phyloP scores from a whole-genome alignment of 2,113 vertebrate species.

The Centropus bengalensis region DNA sequence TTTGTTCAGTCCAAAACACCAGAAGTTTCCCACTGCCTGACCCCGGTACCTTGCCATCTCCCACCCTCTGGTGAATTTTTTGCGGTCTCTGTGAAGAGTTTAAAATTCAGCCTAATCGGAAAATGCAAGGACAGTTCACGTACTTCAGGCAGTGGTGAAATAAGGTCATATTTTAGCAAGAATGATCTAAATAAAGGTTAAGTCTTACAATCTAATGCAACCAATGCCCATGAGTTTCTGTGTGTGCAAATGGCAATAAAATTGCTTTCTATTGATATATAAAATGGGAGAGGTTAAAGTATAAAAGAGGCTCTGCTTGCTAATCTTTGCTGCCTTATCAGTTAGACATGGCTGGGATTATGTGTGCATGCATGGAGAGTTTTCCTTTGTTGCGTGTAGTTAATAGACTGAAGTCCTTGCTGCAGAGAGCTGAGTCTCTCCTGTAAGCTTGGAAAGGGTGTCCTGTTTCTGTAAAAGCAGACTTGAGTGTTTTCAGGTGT shows the following conservation, averaged over 20 bases:
- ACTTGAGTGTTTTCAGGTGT: background rate
- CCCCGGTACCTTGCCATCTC: background rate
- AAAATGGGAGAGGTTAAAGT: background rate
- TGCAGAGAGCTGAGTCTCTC: background rate
- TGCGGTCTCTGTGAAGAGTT: background rate
- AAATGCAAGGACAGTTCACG: accelerated
- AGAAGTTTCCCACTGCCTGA: background rate
- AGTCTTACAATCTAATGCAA: background rate
- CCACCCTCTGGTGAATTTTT: background rate
- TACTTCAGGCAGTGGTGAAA: background rate
- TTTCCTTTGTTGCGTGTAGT: background rate
- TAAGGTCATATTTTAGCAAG: background rate
- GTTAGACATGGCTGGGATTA: background rate
- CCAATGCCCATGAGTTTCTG: background rate
- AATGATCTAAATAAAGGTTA: background rate
- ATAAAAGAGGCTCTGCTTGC: background rate
- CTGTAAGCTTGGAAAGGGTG: background rate
- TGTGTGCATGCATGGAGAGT: background rate
- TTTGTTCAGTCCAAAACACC: background rate
- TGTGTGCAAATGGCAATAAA: background rate
- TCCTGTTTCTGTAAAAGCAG: background rate
- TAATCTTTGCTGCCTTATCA: background rate
- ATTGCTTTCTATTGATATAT: background rate
- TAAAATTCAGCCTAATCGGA: background rate
- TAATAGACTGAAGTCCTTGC: accelerated